Conservation (phyloP, 2,888 invertebrate genomes). For the Anarsia innoxiella region DNA sequence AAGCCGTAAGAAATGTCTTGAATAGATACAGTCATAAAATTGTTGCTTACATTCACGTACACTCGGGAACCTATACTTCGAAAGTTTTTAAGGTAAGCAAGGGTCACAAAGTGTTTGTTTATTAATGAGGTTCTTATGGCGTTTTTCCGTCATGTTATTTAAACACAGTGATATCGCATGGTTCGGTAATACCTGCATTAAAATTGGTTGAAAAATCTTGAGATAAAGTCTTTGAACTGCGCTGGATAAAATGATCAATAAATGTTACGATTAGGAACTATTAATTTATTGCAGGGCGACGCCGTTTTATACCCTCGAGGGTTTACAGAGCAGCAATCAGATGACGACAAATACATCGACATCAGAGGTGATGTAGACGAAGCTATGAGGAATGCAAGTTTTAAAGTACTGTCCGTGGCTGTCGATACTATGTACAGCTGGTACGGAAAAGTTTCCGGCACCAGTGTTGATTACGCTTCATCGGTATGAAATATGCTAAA, state of each 20-base stretch:
- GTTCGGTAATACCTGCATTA: too few species aligned
- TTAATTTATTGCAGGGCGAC: constrained; percentile 27
- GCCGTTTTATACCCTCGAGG: constrained; percentile 58
- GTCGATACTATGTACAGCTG: constrained; percentile 46
- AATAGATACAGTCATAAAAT: constrained; percentile 50
- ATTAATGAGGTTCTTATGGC: too few species aligned
- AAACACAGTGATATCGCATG: too few species aligned
- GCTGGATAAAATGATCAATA: too few species aligned
- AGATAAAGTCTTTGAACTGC: too few species aligned
- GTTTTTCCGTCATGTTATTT: too few species aligned
- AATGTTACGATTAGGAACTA: too few species aligned
- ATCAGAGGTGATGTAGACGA: constrained; percentile 55
- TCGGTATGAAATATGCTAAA: constrained; percentile 37
- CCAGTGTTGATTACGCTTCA: constrained; percentile 59
- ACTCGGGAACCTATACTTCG: constrained; percentile 29
- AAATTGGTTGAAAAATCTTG: too few species aligned
- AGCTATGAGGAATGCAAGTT: constrained; percentile 48
- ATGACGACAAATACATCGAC: constrained; percentile 57
- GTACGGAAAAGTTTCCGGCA: constrained; percentile 50
- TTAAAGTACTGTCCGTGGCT: constrained; percentile 35
- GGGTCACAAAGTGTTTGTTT: too few species aligned
- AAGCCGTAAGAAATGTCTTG: constrained; percentile 43
- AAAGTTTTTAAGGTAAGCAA: constrained; percentile 43
- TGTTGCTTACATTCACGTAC: constrained; percentile 48
- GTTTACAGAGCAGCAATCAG: constrained; percentile 32